These are phyloP conservation scores for Elysia crispata DNA, from an alignment of 2,888 invertebrate genomes.

Conservation along the genomic window DNA sequence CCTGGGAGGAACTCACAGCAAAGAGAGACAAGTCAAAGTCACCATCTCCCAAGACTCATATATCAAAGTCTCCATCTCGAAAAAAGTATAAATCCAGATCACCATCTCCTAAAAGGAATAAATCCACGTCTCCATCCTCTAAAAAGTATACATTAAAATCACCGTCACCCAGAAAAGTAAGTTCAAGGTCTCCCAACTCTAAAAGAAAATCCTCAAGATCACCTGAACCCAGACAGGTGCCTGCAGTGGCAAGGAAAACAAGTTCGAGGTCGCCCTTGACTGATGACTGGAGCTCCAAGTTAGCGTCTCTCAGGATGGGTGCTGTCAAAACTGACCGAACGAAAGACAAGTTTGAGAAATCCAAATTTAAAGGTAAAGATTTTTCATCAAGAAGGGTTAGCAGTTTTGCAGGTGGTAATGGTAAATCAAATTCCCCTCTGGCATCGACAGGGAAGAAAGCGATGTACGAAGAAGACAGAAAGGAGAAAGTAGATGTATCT, in stretches of 20 bases:
- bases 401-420: neutral
- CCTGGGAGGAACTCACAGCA: slow-evolving; percentile 20
- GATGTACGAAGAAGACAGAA: neutral
- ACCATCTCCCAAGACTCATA: too few species aligned
- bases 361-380: neutral
- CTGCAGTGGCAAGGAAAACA: too few species aligned
- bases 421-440: too few species aligned
- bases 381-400: neutral
- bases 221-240: neutral
- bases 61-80: too few species aligned
- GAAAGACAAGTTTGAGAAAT: neutral
- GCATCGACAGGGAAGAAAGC: neutral
- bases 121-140: neutral
- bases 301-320: too few species aligned
- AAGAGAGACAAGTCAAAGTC: too few species aligned
- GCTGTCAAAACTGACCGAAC: neutral
- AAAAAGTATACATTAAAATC: neutral
- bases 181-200: neutral
- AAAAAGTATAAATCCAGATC: neutral
- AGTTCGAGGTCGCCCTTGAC: too few species aligned
- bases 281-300: too few species aligned
- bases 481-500: neutral
- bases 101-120: neutral
- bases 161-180: neutral
- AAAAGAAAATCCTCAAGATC: neutral